These are phyloP conservation scores for Mustela lutreola DNA, from an alignment of 2,113 vertebrate species.

Conservation along the genomic window DNA sequence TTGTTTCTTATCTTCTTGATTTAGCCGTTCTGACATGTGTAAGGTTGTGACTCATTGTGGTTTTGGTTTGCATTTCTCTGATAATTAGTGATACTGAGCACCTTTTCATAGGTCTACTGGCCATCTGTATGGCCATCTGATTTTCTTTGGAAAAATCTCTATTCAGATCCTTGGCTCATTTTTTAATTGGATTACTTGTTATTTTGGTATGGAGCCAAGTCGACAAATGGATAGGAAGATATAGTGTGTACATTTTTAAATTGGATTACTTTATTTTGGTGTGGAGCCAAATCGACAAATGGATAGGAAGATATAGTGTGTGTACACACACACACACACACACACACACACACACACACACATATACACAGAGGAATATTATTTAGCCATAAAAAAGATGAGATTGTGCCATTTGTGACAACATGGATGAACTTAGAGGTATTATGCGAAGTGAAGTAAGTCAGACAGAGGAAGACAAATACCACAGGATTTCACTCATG, in stretches of 20 bases:
- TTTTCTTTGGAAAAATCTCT: neutral
- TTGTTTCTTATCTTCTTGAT: neutral
- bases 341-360: neutral
- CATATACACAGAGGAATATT: neutral
- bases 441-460: neutral
- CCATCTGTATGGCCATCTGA: neutral
- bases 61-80: neutral
- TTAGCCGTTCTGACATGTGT: neutral
- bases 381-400: neutral
- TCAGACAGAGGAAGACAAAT: neutral
- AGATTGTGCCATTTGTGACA: neutral
- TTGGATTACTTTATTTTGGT: neutral
- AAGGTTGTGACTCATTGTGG: neutral
- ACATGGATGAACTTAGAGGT: neutral
- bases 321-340: neutral
- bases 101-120: neutral
- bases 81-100: neutral
- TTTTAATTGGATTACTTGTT: neutral
- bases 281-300: neutral
- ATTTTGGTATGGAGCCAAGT: neutral
- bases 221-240: neutral
- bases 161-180: neutral
- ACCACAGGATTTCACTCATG: neutral
- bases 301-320: neutral
- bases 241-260: neutral